Evolutionary conservation across 92 coral and sea anemone genomes (phyloP).

Genomic region (Paramuricea clavata): DNA sequence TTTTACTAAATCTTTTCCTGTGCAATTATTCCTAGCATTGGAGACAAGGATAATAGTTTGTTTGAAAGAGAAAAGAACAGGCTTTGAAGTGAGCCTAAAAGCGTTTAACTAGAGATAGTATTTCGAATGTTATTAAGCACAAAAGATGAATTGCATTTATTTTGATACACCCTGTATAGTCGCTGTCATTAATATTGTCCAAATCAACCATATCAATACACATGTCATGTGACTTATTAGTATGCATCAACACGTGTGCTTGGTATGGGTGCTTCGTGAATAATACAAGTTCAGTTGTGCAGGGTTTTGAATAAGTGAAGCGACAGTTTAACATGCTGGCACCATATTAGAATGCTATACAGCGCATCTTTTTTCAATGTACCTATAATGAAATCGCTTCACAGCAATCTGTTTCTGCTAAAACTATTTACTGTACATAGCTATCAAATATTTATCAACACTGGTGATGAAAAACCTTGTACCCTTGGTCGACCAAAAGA

Average conservation of each 20-base stretch:
- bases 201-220: background rate
- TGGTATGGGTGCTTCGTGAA: too few species aligned
- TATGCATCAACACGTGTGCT: too few species aligned
- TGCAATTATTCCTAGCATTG: too few species aligned
- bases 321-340: background rate
- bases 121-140: too few species aligned
- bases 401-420: background rate
- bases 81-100: too few species aligned
- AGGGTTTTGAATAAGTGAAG: background rate
- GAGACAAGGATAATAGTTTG: too few species aligned
- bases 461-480: constrained; percentile 8
- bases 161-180: too few species aligned
- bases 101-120: too few species aligned
- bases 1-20: too few species aligned
- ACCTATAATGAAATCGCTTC: constrained; percentile 14
- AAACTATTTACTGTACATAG: background rate
- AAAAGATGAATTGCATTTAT: too few species aligned
- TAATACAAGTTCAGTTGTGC: background rate
- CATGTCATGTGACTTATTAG: constrained; percentile 20
- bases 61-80: too few species aligned
- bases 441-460: background rate
- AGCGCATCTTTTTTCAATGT: background rate
- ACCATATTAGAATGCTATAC: constrained; percentile 1
- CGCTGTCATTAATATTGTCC: too few species aligned
- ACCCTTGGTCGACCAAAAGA: background rate